Conservation (phyloP, 2,113 vertebrate genomes). For the Micronycteris hirsuta region DNA sequence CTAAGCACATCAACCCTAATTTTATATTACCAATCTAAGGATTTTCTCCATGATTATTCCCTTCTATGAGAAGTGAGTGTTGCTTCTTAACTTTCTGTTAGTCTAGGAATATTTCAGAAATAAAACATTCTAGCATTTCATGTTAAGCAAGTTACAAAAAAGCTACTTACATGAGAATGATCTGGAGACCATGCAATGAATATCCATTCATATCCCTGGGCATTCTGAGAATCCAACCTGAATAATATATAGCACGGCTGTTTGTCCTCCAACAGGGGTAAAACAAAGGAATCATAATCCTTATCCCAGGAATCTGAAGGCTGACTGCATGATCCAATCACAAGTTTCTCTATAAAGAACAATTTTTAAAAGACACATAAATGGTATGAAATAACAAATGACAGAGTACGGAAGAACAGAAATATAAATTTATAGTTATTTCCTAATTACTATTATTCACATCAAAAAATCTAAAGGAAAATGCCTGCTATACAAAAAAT, state of each 20-base stretch:
- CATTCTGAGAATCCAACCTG: constrained; percentile 95
- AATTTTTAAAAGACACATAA: constrained; percentile 32
- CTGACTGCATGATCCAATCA: constrained; percentile 83
- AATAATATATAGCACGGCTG: constrained; percentile 94
- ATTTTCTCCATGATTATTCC: neutral
- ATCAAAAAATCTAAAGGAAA: neutral
- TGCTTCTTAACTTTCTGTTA: neutral
- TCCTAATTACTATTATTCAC: neutral
- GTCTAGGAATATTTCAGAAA: constrained; percentile 8
- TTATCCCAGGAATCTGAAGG: constrained; percentile 91
- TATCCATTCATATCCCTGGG: constrained; percentile 96
- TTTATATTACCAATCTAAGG: neutral
- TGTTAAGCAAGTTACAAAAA: neutral
- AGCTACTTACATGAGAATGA: constrained; percentile 88
- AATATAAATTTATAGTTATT: neutral
- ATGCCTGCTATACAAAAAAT: neutral
- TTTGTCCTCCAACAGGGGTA: constrained; percentile 91
- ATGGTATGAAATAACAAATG: neutral
- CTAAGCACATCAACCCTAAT: neutral
- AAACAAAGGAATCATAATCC: constrained; percentile 91
- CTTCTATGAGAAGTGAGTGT: neutral
- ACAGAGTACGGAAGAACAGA: neutral
- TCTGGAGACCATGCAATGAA: constrained; percentile 98
- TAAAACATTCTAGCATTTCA: constrained; percentile 18
- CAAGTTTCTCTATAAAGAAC: constrained; percentile 89